Conservation (phyloP, 2,888 invertebrate species). For the Xestia sexstrigata region DNA sequence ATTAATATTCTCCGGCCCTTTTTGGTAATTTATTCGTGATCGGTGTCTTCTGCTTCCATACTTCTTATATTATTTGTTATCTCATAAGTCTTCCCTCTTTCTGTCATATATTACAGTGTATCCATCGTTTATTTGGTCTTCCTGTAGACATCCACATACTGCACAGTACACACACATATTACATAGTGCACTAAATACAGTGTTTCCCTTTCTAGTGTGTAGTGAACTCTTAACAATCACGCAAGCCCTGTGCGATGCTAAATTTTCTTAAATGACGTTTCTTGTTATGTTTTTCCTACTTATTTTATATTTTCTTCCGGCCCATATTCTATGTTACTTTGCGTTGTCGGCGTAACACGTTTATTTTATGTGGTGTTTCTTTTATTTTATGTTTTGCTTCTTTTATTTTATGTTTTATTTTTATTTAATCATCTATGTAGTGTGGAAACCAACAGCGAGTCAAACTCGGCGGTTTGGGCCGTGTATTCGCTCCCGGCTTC, state of each 20-base stretch:
- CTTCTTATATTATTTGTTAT: not conserved
- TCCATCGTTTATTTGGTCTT: not conserved
- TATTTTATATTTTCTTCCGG: not conserved
- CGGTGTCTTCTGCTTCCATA: not conserved
- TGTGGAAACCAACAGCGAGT: constrained; percentile 33
- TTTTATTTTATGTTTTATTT: not conserved
- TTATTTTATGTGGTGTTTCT: not conserved
- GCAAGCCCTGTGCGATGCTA: not conserved
- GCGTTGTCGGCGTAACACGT: not conserved
- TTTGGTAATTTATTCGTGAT: not conserved
- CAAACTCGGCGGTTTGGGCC: constrained; percentile 41
- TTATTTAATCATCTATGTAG: constrained; percentile 12
- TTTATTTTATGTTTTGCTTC: not conserved
- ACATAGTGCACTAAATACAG: not conserved
- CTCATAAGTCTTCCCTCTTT: not conserved
- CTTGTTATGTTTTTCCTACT: not conserved
- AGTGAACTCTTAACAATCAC: not conserved
- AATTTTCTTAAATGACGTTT: not conserved
- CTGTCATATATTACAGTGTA: no score
- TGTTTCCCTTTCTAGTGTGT: not conserved
- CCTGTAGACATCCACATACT: not conserved
- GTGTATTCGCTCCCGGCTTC: constrained; percentile 27
- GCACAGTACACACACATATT: no score
- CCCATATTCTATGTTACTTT: not conserved
- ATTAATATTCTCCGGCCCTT: no score